phyloP scores from a whole-genome alignment of 2,113 vertebrate species.

The Tupaia chinensis region DNA sequence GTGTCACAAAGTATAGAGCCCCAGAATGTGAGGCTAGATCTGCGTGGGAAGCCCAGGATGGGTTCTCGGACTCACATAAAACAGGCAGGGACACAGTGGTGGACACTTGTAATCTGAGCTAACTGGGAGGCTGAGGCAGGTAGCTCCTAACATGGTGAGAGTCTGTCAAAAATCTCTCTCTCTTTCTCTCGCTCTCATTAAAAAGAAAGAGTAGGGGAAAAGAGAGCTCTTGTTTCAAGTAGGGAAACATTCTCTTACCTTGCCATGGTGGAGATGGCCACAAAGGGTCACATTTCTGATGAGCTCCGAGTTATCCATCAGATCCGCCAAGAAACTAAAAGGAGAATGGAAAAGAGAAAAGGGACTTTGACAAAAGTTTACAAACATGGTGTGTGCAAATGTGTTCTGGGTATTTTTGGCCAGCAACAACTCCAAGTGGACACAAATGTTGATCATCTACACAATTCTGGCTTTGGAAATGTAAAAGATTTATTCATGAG shows the following conservation, averaged over 20 bases:
- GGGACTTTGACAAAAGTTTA: background rate
- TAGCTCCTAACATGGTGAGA: no score
- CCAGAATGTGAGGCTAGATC: no score
- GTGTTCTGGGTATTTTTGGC: background rate
- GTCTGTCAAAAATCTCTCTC: no score
- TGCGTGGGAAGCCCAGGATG: no score
- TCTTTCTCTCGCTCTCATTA: no score
- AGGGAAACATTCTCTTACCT: slow-evolving; percentile 86
- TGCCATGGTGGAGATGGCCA: slow-evolving; percentile 98
- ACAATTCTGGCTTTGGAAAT: background rate
- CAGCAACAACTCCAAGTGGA: background rate
- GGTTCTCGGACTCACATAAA: no score
- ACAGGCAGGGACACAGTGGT: no score
- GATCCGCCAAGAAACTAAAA: slow-evolving; percentile 96
- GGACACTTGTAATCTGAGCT: no score
- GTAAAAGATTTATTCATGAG: background rate
- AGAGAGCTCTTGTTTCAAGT: background rate
- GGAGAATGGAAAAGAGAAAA: slow-evolving; percentile 53
- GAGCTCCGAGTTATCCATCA: slow-evolving; percentile 98
- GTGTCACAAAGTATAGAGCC: no score
- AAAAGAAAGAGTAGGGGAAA: background rate
- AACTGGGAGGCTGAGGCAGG: no score
- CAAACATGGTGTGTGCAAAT: background rate
- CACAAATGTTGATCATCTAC: background rate
- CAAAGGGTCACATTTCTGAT: slow-evolving; percentile 98